phyloP scores from a whole-genome alignment of 2,113 vertebrate genomes.

The Vidua macroura region DNA sequence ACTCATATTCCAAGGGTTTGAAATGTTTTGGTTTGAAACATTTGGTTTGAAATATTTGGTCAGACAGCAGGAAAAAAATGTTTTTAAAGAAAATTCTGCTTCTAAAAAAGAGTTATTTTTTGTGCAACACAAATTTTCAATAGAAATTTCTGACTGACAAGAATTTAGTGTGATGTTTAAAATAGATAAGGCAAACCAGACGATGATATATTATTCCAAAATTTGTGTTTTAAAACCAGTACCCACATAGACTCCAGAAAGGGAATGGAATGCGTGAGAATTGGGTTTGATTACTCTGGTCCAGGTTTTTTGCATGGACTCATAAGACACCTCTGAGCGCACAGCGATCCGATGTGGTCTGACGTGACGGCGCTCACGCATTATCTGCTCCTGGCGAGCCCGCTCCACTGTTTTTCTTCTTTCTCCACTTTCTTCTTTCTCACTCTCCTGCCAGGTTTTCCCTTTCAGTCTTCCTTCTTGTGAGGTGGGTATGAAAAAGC shows the following conservation, averaged over 20 bases:
- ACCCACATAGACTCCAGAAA: not conserved
- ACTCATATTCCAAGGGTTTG: not conserved
- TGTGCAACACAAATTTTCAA: not conserved
- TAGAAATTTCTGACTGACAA: not conserved
- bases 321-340: not conserved
- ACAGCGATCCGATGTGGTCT: accelerated
- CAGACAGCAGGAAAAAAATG: not conserved
- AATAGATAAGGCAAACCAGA: not conserved
- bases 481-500: conserved; percentile 26
- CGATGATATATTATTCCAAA: not conserved
- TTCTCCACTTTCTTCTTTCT: conserved; percentile 14
- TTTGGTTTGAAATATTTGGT: not conserved
- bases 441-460: not conserved
- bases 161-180: not conserved
- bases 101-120: not conserved
- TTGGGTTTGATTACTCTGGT: not conserved
- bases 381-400: not conserved
- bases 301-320: not conserved
- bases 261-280: not conserved
- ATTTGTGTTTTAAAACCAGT: not conserved
- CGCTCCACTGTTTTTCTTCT: not conserved
- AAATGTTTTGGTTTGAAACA: not conserved
- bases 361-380: accelerated
- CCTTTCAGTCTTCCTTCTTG: not conserved
- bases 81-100: not conserved